A percentile compares a stretch with the other conserved stretches of the same genome.
phyloP scores from a whole-genome alignment of 1,140 invertebrate genomes.

The Trichonephila clavipes region DNA sequence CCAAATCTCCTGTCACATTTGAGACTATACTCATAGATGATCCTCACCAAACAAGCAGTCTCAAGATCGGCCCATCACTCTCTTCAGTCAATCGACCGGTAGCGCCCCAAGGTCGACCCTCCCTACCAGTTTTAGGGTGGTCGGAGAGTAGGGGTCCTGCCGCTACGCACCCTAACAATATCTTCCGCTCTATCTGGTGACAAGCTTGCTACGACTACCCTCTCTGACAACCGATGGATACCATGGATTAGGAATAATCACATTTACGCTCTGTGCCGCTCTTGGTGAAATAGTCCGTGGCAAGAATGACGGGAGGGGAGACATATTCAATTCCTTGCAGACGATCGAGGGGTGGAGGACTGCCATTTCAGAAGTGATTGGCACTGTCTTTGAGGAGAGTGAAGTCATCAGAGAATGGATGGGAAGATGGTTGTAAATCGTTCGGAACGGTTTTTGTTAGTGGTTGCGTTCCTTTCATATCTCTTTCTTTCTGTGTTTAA shows the following conservation, averaged over 20 bases:
- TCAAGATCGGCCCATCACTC: constrained; percentile 21
- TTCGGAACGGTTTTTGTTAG: not conserved
- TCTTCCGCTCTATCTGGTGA: constrained; percentile 64
- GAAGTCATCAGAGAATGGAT: not conserved
- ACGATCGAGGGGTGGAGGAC: not conserved
- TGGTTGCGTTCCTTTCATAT: no score
- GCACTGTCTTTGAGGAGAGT: not conserved
- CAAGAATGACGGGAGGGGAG: constrained; percentile 28
- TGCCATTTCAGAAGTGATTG: constrained; percentile 16
- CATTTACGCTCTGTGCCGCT: constrained; percentile 58
- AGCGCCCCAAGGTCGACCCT: not conserved
- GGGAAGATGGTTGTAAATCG: not conserved
- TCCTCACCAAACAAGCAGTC: constrained; percentile 21
- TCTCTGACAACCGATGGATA: constrained; percentile 56
- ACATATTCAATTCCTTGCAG: constrained; percentile 55
- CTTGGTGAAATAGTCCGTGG: constrained; percentile 58
- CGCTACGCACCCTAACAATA: not conserved
- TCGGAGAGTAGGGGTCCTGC: not conserved
- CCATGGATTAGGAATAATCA: constrained; percentile 60
- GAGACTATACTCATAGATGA: not conserved
- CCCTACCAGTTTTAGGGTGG: not conserved
- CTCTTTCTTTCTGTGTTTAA: no score
- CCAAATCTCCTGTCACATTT: constrained; percentile 27
- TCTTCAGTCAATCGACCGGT: not conserved
- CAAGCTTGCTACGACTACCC: constrained; percentile 35